These are phyloP conservation scores for Denticeps clupeoides DNA, from an alignment of 2,797 vertebrate species.

Conservation along the genomic window DNA sequence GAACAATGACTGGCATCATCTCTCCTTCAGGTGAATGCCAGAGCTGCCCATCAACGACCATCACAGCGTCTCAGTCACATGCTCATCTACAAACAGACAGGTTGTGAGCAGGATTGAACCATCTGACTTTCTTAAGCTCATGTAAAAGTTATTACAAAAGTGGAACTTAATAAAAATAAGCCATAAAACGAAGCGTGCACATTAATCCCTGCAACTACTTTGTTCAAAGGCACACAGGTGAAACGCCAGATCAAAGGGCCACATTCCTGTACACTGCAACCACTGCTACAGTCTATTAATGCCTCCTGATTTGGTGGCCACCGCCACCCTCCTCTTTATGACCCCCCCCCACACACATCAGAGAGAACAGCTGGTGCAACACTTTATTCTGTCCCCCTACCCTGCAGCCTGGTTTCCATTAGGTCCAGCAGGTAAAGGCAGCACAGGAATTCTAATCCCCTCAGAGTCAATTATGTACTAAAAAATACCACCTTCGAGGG, in stretches of 20 bases:
- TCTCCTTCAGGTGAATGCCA: too few relatives aligned
- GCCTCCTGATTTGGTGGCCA: too few relatives aligned
- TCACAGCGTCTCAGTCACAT: too few relatives aligned
- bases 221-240: slow-evolving; percentile 16
- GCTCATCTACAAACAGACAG: too few relatives aligned
- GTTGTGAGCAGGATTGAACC: too few relatives aligned
- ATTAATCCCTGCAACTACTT: slow-evolving; percentile 40
- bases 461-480: too few relatives aligned
- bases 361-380: slow-evolving; percentile 64
- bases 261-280: too few relatives aligned
- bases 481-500: too few relatives aligned
- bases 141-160: slow-evolving; percentile 13
- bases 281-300: slow-evolving; percentile 60
- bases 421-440: slow-evolving; percentile 62
- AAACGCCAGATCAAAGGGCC: slow-evolving; percentile 40
- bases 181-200: slow-evolving; percentile 18
- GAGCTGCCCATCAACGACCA: too few relatives aligned
- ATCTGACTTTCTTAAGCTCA: too few relatives aligned
- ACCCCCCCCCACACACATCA: slow-evolving; percentile 63
- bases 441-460: slow-evolving; percentile 60
- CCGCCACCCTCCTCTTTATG: slow-evolving; percentile 55
- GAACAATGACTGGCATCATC: too few relatives aligned
- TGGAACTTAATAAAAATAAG: slow-evolving; percentile 25
- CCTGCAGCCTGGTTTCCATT: slow-evolving; percentile 59
- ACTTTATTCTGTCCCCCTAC: slow-evolving; percentile 40